Base-by-base conservation (phyloP, 2,888 invertebrate species). In the Tachystola acroxantha region DNA sequence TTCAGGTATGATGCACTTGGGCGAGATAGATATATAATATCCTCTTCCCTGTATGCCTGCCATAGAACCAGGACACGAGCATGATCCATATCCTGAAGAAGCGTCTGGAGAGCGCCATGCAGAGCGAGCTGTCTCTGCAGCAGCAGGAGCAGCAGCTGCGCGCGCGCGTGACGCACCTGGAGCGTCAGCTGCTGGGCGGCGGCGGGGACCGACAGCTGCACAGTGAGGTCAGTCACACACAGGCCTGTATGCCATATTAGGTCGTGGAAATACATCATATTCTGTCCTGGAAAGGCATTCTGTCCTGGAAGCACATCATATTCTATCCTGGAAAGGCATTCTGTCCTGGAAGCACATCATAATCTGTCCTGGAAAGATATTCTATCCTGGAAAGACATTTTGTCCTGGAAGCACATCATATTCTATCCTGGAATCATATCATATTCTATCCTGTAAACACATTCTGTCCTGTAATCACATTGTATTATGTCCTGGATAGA, bases 31-130 rank as follows among this genome's bases (percentile, higher is more conserved):
- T n/a, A n/a, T n/a, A n/a, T n/a, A n/a, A n/a, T n/a, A n/a, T n/a
- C n/a, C n/a, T n/a, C n/a, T n/a, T n/a, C n/a, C n/a, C n/a, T n/a
- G n/a, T n/a, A n/a, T n/a, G n/a, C n/a, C n/a, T 22, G 6, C 9
- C 19, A 1, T 88, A 91, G 76, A 86, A 89, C 14, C 91, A 92
- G 64, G 92, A 92, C 65, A 89, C 91, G 1, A 86, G 89, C 50
- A 89, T 92, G 64, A 91, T 93, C 45, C 88, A 90, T 54, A 90
- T 91, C 37, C 79, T 93, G 51, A 88, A 91, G 47, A 86, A 89
- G 40, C 88, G 91, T 0, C 66, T 94, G 3, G 91, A 93, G 47
- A 86, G 88, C 0, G 89, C 91, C 0, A 75, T 93, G 61, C 88
- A 90, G 28, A 88, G 89, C 1, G 92, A 93, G 53, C 81, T 89